phyloP scores from a whole-genome alignment of 2,888 invertebrate genomes.

The Onchidella celtica region DNA sequence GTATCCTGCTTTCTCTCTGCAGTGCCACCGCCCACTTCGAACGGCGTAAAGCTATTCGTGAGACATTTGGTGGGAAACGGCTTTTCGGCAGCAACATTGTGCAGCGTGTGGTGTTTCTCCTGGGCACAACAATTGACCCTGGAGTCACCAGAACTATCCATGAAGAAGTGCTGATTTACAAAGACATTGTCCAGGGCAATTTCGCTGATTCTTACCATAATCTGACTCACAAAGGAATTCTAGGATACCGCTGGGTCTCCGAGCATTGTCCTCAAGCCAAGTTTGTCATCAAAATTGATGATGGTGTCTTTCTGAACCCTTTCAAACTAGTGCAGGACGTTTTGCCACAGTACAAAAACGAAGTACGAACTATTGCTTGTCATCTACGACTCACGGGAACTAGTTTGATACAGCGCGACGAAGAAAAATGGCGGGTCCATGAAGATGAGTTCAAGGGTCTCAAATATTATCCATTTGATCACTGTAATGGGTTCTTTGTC shows the following conservation, averaged over 20 bases:
- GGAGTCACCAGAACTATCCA: slow-evolving; percentile 61
- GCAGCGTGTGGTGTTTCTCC: slow-evolving; percentile 65
- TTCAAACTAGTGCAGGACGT: slow-evolving; percentile 63
- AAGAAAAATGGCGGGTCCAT: slow-evolving; percentile 67
- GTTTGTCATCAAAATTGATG: slow-evolving; percentile 69
- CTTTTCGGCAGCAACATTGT: slow-evolving; percentile 54
- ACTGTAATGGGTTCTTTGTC: slow-evolving; percentile 76
- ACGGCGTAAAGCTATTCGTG: slow-evolving; percentile 61
- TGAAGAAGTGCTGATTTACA: slow-evolving; percentile 64
- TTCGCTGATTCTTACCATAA: slow-evolving; percentile 71
- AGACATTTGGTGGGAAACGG: slow-evolving; percentile 63
- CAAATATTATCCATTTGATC: slow-evolving; percentile 69
- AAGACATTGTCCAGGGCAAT: slow-evolving; percentile 69
- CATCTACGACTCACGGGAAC: slow-evolving; percentile 62
- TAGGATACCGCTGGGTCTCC: slow-evolving; percentile 62
- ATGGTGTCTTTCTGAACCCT: slow-evolving; percentile 71
- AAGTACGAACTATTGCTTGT: slow-evolving; percentile 61
- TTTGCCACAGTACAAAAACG: slow-evolving; percentile 57
- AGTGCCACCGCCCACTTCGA: slow-evolving; percentile 34
- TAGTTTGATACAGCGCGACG: slow-evolving; percentile 61
- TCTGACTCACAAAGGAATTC: slow-evolving; percentile 67
- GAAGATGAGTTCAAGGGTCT: slow-evolving; percentile 64
- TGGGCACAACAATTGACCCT: slow-evolving; percentile 60
- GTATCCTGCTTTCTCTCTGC: not conserved
- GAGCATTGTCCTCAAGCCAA: slow-evolving; percentile 66